These are phyloP conservation scores for Nemopilema nomurai DNA, from an alignment of 30 jellyfish, hydroid and myxozoan species.

Conservation along the genomic window DNA sequence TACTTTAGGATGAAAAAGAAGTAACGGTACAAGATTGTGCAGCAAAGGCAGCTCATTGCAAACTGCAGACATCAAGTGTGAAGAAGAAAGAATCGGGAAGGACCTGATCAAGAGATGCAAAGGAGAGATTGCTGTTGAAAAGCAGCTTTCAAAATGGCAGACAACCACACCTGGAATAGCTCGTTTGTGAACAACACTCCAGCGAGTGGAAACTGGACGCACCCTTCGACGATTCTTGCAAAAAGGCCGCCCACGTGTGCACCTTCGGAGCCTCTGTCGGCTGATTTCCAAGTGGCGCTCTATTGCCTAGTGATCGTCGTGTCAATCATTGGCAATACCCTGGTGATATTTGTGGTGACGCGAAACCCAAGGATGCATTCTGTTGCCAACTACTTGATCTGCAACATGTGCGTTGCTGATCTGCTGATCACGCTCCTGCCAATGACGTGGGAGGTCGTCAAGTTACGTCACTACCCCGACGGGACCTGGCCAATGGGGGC, in stretches of 20 bases:
- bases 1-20: too few species aligned
- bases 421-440: slow-evolving; percentile 81
- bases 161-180: background rate
- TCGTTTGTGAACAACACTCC: background rate
- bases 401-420: slow-evolving; percentile 84
- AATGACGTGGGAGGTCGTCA: slow-evolving; percentile 74
- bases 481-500: slow-evolving; percentile 86
- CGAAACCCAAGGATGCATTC: slow-evolving; percentile 70
- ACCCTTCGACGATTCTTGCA: background rate
- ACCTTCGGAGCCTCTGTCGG: slow-evolving; percentile 13
- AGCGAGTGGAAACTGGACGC: background rate
- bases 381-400: slow-evolving; percentile 72
- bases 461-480: slow-evolving; percentile 39
- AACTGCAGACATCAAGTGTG: background rate
- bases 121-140: background rate
- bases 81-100: background rate
- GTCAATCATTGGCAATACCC: slow-evolving; percentile 73
- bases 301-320: slow-evolving; percentile 41
- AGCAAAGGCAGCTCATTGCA: background rate
- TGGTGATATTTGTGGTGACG: slow-evolving; percentile 60
- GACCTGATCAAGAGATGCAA: background rate
- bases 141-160: background rate
- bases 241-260: slow-evolving; percentile 5
- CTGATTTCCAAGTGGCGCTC: slow-evolving; percentile 7
- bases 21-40: too few species aligned